These are phyloP conservation scores for Vimba vimba DNA, from an alignment of 2,113 vertebrate genomes.

Conservation along the genomic window DNA sequence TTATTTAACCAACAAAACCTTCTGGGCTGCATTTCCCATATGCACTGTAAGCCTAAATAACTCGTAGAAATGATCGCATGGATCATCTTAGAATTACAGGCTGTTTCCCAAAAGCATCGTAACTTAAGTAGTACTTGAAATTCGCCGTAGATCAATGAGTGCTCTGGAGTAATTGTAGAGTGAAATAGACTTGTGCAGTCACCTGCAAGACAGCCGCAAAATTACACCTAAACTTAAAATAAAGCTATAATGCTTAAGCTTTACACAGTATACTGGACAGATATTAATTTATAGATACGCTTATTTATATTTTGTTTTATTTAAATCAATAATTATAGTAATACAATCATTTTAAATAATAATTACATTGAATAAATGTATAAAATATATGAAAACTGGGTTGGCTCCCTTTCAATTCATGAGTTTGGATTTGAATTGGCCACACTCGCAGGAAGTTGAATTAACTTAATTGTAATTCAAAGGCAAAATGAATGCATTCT, in stretches of 20 bases:
- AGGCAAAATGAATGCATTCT: no score
- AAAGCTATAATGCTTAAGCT: neutral
- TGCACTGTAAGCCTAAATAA: conserved; percentile 12
- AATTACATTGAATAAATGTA: no score
- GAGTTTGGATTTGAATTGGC: no score
- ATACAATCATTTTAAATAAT: no score
- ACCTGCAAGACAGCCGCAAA: neutral
- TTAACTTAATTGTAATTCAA: no score
- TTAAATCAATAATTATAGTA: no score
- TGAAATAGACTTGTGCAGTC: neutral
- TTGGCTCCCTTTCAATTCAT: no score
- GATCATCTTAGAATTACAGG: conserved; percentile 20
- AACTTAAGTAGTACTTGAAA: conserved; percentile 8
- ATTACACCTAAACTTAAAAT: neutral
- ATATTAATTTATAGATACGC: neutral
- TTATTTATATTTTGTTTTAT: no score
- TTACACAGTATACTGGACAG: neutral
- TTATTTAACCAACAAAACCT: conserved; percentile 28
- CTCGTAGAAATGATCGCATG: neutral
- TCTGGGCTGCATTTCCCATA: neutral
- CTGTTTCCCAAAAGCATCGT: conserved; percentile 15
- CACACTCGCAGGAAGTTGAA: no score
- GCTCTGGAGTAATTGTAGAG: conserved; percentile 22
- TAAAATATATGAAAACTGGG: no score
- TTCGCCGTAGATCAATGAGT: neutral